Base-by-base conservation (phyloP, 2,797 vertebrate genomes). In the Gymnothorax javanicus region DNA sequence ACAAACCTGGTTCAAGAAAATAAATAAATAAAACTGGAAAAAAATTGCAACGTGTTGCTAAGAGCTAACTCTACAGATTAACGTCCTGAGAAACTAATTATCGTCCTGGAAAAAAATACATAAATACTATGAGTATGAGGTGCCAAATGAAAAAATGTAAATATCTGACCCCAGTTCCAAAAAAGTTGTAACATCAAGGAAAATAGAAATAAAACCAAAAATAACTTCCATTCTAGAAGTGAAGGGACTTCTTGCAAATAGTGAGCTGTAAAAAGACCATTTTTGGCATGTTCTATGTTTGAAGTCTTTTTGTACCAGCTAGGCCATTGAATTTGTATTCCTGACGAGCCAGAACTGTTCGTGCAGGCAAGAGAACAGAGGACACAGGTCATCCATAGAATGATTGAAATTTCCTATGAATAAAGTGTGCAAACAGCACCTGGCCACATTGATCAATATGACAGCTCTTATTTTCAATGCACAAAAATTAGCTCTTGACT, bases 11-110 rank as follows among this genome's bases (percentile, higher is more conserved):
- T 56, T 64, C 7, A 64, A 64, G 23, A 64, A 23, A 62, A 86
- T 59, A 86, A 52, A 20, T 6, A 75, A 15, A 50, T 52, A 17
- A 52, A 77, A 69, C 81, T 82, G 85, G 85, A 82, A 75, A 67
- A 82, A 62, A 82, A 67, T 81, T 56, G 20, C 20, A 81, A 56
- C 52, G 12, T 81, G 50, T 81, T 9, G 77, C 52, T 81, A 54
- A 56, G 77, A 9, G 77, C 77, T 81, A 43, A 81, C 54, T 54
- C 5, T 50, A 7, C 25, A 56, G 33, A 43, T 43, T n/a, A 6
- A 81, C 52, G 1, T 81, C 52, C 9, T 12, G 52, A 23, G 8
- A 20, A 81, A 56, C 77, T n/a, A 81, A 56, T n/a, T 56, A 56
- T n/a, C 2, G 11, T 81, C n/a, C 52, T n/a, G 7, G n/a, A n/a